Evolutionary conservation across 2,113 vertebrate genomes (phyloP).

Genomic region (Sylvilagus bachmani): DNA sequence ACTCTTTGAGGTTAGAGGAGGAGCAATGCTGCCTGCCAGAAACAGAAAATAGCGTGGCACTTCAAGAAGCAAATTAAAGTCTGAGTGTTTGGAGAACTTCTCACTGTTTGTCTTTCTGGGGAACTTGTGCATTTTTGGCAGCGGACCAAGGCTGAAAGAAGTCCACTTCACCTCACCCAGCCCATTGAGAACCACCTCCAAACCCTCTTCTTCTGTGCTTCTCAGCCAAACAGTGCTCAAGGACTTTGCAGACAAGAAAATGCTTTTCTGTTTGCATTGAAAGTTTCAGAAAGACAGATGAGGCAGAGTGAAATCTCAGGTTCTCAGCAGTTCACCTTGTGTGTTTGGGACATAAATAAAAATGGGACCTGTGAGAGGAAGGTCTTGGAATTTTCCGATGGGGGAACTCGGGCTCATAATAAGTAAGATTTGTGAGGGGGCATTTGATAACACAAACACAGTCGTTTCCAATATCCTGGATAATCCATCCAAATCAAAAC

Average conservation of each 20-base stretch:
- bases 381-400: neutral
- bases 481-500: neutral
- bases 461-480: neutral
- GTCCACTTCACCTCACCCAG: neutral
- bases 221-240: neutral
- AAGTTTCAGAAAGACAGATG: neutral
- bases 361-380: neutral
- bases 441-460: neutral
- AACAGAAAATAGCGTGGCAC: conserved; percentile 51
- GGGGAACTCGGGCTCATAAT: neutral
- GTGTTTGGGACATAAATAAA: conserved; percentile 12
- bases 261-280: neutral
- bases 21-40: neutral
- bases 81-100: conserved; percentile 43
- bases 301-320: conserved; percentile 11
- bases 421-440: neutral
- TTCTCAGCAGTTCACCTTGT: neutral
- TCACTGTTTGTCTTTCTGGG: conserved; percentile 62
- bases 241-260: neutral
- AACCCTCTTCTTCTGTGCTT: neutral
- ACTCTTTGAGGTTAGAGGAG: conserved; percentile 6
- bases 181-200: neutral
- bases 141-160: neutral
- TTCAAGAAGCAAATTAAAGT: conserved; percentile 63
- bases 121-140: neutral